phyloP scores from a whole-genome alignment of 1,140 invertebrate species.

The Drosophila tristis region DNA sequence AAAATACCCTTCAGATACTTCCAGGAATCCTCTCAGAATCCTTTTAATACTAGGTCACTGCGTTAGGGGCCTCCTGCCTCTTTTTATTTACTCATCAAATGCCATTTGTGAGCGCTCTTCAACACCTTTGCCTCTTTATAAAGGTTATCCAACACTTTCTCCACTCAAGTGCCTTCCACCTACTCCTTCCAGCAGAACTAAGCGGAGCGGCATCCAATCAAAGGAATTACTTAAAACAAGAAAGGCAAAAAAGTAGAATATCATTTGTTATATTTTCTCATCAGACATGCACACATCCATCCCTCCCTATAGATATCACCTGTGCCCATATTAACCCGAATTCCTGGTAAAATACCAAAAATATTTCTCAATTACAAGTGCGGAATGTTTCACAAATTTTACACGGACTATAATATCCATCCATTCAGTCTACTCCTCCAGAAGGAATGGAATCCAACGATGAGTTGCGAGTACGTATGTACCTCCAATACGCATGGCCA shows the following conservation, averaged over 20 bases:
- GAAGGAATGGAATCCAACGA: slow-evolving; percentile 12
- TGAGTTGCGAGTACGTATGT: slow-evolving; percentile 24
- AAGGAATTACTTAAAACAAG: slow-evolving; percentile 17
- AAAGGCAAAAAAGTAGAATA: slow-evolving; percentile 24
- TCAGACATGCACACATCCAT: slow-evolving; percentile 4
- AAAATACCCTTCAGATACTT: no score
- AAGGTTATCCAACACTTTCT: slow-evolving; percentile 8
- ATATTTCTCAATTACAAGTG: slow-evolving; percentile 68
- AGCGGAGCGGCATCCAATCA: slow-evolving; percentile 32
- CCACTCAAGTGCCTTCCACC: slow-evolving; percentile 28
- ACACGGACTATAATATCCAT: slow-evolving; percentile 1
- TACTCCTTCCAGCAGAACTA: not conserved
- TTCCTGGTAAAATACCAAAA: slow-evolving; percentile 56
- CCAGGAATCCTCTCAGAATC: not conserved
- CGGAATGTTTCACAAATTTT: slow-evolving; percentile 61
- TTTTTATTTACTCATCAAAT: not conserved
- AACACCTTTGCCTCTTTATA: slow-evolving; percentile 11
- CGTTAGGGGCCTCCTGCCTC: no score
- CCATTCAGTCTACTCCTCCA: no score
- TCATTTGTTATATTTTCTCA: slow-evolving; percentile 59
- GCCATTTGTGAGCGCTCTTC: slow-evolving; percentile 3
- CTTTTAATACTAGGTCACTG: not conserved
- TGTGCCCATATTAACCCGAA: slow-evolving; percentile 62
- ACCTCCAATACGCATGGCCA: slow-evolving; percentile 24
- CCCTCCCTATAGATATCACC: slow-evolving; percentile 44